Conservation (phyloP, 2,797 vertebrate species). For the Halcyon chelicuti region DNA sequence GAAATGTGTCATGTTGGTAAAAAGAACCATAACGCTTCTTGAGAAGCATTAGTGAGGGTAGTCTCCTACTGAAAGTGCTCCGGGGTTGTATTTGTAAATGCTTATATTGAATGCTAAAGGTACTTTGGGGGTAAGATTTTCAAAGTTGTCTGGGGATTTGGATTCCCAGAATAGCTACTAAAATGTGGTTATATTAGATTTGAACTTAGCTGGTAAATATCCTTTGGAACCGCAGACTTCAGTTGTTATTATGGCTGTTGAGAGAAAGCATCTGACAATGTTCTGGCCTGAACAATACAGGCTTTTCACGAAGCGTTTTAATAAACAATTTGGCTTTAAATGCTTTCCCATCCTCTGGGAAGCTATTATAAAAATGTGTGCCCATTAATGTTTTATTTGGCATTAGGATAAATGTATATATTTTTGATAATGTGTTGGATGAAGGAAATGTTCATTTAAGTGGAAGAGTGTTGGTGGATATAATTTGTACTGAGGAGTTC, state of each 20-base stretch:
- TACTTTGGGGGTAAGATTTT: neutral
- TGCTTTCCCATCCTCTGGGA: conserved; percentile 19
- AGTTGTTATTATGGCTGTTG: neutral
- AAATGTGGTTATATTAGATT: conserved; percentile 31
- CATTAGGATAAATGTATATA: neutral
- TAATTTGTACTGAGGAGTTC: neutral
- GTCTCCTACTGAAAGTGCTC: neutral
- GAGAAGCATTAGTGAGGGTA: neutral
- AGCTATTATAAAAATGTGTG: neutral
- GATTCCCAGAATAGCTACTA: conserved; percentile 11
- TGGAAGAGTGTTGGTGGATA: conserved; percentile 1
- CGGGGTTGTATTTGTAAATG: neutral
- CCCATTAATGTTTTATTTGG: conserved; percentile 28
- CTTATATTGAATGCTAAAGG: neutral
- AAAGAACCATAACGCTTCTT: neutral
- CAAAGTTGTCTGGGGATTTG: neutral
- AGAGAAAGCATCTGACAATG: neutral
- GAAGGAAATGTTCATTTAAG: neutral
- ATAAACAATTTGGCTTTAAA: neutral
- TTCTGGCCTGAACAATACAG: neutral
- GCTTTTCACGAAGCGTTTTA: neutral
- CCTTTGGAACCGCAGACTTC: neutral
- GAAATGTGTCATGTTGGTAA: neutral
- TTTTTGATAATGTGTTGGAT: conserved; percentile 26
- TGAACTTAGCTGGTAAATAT: conserved; percentile 19